A percentile compares a stretch with the other conserved stretches of the same genome.
phyloP scores from a whole-genome alignment of 2,113 vertebrate species.

The Phodopus roborovskii region DNA sequence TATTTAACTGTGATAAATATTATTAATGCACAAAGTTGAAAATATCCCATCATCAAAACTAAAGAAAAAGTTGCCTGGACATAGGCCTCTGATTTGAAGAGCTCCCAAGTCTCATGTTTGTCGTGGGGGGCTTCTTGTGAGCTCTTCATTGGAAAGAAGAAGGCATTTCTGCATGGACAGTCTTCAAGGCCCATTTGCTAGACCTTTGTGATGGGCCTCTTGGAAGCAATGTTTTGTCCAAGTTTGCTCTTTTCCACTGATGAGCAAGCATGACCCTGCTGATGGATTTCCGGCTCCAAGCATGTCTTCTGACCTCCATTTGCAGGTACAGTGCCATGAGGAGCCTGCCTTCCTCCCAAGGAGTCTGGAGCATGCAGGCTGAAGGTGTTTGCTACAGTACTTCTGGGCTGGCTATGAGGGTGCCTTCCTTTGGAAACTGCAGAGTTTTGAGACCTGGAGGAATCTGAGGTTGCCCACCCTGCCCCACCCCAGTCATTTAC shows the following conservation, averaged over 20 bases:
- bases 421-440: conserved; percentile 50
- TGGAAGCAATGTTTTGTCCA: conserved; percentile 67
- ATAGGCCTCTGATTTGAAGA: background rate
- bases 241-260: conserved; percentile 31
- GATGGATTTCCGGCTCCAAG: background rate
- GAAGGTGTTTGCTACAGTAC: conserved; percentile 68
- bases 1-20: background rate
- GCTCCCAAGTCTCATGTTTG: background rate
- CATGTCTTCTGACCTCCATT: conserved; percentile 51
- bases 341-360: conserved; percentile 71
- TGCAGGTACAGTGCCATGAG: conserved; percentile 66
- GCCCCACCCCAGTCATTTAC: conserved; percentile 56
- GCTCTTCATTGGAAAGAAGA: background rate
- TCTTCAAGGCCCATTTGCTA: conserved; percentile 69
- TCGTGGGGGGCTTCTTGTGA: background rate
- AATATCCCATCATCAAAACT: background rate
- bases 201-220: conserved; percentile 68
- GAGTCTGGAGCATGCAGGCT: conserved; percentile 67
- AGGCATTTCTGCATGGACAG: background rate
- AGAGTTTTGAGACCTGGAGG: conserved; percentile 58
- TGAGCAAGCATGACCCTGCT: background rate
- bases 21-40: conserved; percentile 22
- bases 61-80: background rate
- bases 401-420: conserved; percentile 52
- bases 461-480: conserved; percentile 59